These are phyloP conservation scores for Ailurus styani DNA, from an alignment of 2,113 vertebrate genomes.

Conservation along the genomic window DNA sequence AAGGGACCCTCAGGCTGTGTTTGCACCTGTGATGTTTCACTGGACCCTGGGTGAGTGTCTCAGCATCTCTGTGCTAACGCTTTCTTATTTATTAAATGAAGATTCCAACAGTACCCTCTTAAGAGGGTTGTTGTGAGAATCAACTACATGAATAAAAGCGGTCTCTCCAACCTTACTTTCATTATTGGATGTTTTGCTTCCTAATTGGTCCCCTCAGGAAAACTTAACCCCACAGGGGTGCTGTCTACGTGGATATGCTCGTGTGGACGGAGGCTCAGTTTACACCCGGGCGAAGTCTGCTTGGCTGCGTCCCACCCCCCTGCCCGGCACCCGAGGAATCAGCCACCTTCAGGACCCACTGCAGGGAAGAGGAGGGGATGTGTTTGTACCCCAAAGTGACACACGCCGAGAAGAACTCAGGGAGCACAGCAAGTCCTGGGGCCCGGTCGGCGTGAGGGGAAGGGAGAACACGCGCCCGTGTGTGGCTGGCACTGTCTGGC, in stretches of 20 bases:
- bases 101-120: background rate
- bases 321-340: accelerated
- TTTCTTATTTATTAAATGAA: background rate
- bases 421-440: background rate
- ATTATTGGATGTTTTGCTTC: background rate
- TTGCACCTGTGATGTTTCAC: accelerated
- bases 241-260: background rate
- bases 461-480: accelerated
- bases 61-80: accelerated
- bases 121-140: background rate
- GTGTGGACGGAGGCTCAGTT: background rate
- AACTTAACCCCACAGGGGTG: background rate
- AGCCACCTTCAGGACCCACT: background rate
- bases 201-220: background rate
- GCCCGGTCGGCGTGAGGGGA: background rate
- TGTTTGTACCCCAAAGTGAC: background rate
- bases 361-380: background rate
- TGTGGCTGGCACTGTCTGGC: too few relatives aligned
- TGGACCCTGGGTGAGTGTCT: background rate
- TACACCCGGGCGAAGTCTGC: accelerated
- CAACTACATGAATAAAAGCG: background rate
- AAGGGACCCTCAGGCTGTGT: background rate
- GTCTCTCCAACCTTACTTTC: background rate
- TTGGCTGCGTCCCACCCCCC: accelerated
- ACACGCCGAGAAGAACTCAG: background rate